These are phyloP conservation scores for Pampus argenteus DNA, from an alignment of 2,797 vertebrate genomes.

Conservation along the genomic window DNA sequence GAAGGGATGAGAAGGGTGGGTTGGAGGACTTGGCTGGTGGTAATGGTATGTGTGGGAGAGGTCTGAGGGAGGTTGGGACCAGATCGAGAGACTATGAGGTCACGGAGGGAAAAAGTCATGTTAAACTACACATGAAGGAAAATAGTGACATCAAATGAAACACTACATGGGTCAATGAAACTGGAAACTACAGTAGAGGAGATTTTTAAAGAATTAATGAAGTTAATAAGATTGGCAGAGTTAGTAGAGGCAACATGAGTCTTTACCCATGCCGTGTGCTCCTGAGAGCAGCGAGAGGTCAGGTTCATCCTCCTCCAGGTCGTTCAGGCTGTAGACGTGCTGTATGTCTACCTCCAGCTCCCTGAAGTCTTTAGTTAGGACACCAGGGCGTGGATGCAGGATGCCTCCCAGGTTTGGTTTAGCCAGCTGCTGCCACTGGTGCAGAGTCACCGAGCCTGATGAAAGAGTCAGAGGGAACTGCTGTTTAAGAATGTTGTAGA, in stretches of 20 bases:
- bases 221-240: neutral
- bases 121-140: conserved; percentile 62
- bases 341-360: conserved; percentile 89
- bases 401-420: conserved; percentile 89
- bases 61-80: conserved; percentile 87
- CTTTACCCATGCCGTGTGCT: conserved; percentile 82
- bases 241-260: neutral
- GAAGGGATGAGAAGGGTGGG: conserved; percentile 82
- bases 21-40: conserved; percentile 87
- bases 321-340: conserved; percentile 90
- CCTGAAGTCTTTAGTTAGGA: conserved; percentile 91
- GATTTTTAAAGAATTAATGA: neutral
- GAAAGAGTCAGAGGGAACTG: conserved; percentile 1
- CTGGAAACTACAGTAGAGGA: neutral
- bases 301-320: conserved; percentile 92
- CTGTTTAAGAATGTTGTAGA: neutral
- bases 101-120: conserved; percentile 72
- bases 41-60: conserved; percentile 88
- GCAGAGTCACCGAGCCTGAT: conserved; percentile 88
- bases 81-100: conserved; percentile 79
- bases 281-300: conserved; percentile 75
- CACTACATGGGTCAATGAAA: conserved; percentile 11
- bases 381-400: conserved; percentile 86
- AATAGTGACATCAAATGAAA: conserved; percentile 23
- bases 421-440: conserved; percentile 93